These are phyloP conservation scores for Cephus runcator DNA, from an alignment of 2,888 invertebrate species.

Conservation along the genomic window DNA sequence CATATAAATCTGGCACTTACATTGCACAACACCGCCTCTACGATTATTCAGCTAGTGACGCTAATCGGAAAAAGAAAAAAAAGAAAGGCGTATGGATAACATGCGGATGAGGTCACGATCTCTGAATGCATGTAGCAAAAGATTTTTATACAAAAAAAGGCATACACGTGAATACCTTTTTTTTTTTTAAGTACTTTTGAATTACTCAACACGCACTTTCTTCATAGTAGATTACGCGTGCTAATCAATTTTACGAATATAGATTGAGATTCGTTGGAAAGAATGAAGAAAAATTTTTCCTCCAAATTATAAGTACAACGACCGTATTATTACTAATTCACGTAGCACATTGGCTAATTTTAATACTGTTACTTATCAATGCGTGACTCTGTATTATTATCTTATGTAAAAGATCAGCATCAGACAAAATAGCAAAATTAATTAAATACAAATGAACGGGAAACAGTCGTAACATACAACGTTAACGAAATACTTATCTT, in stretches of 20 bases:
- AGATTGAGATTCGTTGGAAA: neutral
- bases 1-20: slow-evolving; percentile 60
- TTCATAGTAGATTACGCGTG: neutral
- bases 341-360: neutral
- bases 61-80: slow-evolving; percentile 20
- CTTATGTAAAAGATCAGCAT: neutral
- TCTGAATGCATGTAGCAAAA: neutral
- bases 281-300: neutral
- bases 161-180: neutral
- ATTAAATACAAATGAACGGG: neutral
- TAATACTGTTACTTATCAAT: neutral
- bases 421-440: neutral
- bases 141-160: slow-evolving; percentile 2
- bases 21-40: slow-evolving; percentile 35
- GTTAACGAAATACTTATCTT: neutral
- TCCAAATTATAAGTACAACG: neutral
- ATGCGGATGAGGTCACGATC: neutral
- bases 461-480: neutral
- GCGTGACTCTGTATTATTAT: neutral
- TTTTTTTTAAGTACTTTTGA: neutral
- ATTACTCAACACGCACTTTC: neutral
- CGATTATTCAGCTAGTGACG: slow-evolving; percentile 30
- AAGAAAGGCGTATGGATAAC: neutral
- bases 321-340: neutral
- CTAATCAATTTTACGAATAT: neutral